Evolutionary conservation across 2,113 vertebrate species (phyloP), one percentile per base, ranked within the genome.

Genomic region (Anthoscopus minutus): DNA sequence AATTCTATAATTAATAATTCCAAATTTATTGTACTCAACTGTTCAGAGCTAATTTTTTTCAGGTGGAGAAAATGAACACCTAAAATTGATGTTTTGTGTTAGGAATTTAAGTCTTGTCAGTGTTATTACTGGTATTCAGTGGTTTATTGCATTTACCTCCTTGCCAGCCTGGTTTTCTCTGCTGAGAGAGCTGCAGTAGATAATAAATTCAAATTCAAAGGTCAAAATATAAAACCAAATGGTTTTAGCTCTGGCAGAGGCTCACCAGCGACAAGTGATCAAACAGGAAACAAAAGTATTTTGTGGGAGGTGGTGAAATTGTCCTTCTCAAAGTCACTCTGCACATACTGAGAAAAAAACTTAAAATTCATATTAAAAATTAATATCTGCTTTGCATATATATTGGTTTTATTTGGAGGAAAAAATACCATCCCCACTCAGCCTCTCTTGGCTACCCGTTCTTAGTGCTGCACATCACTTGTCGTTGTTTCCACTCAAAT

Each of bases 401-500:
- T 33, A 20, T 93, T 48, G 58, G 4, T 67, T 89, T 60, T 60
- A n/a, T 80, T 67, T 64, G 47, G 54, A 87, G 87, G 15, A 20
- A 72, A 72, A 70, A 85, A 45, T 13, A 4, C 13, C 42, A 31
- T 18, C 83, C 47, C 1, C 48, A 69, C 48, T 66, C 54, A 87
- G 66, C 33, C 56, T 47, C 35, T 80, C 47, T 10, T 86, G 67
- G 66, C 88, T 51, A 16, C 50, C 53, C 10, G 0, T 65, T 51
- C 25, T 66, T 38, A 38, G 15, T 21, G 53, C 79, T 83, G 30
- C 66, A 19, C 4, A 0, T 24, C 48, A 9, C 40, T 82, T 80
- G 45, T 92, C 71, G 88, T 37, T 60, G 44, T 94, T 96, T 92
- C 89, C 81, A 83, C 45, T 54, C 33, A 48, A 38, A 80, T 90